phyloP scores from a whole-genome alignment of 2,888 invertebrate species.

The Diadegma fenestrale region DNA sequence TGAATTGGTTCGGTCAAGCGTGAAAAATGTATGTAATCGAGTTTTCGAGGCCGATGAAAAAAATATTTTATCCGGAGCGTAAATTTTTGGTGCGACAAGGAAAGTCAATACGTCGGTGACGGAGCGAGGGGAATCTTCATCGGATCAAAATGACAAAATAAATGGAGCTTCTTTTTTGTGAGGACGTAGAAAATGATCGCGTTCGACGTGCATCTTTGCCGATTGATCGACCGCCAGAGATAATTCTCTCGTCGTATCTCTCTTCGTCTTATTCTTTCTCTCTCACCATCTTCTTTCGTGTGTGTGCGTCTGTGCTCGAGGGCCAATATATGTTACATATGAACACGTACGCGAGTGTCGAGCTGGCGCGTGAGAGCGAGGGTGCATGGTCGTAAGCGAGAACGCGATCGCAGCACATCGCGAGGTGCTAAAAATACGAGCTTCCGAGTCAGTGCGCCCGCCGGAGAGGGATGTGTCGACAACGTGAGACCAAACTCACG shows the following conservation, averaged over 20 bases:
- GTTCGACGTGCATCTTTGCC: slow-evolving; percentile 22
- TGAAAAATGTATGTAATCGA: slow-evolving; percentile 26
- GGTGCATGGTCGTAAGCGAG: slow-evolving; percentile 54
- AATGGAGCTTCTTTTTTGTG: slow-evolving; percentile 9
- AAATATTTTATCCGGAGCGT: background rate
- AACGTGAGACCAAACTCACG: slow-evolving; percentile 51
- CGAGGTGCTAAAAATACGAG: slow-evolving; percentile 69
- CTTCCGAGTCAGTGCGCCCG: slow-evolving; percentile 67
- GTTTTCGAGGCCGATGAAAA: background rate
- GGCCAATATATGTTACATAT: background rate
- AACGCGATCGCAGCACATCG: slow-evolving; percentile 53
- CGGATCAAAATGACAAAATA: background rate
- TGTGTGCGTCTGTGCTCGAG: no score
- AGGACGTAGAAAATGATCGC: slow-evolving; percentile 14
- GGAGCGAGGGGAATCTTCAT: background rate
- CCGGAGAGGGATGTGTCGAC: slow-evolving; percentile 63
- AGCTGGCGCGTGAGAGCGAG: slow-evolving; percentile 23
- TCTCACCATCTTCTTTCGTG: slow-evolving; percentile 14
- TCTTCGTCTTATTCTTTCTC: slow-evolving; percentile 11
- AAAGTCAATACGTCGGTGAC: slow-evolving; percentile 21
- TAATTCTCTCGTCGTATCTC: slow-evolving; percentile 52
- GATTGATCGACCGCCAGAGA: slow-evolving; percentile 61
- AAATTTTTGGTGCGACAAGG: slow-evolving; percentile 12
- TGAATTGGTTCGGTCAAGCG: slow-evolving; percentile 17
- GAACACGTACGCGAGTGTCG: background rate